Percentiles rank a stretch among this genome's conserved stretches.
These are phyloP conservation scores for Lepilemur ruficaudatus DNA, from an alignment of 2,797 vertebrate species.

Conservation along the genomic window DNA sequence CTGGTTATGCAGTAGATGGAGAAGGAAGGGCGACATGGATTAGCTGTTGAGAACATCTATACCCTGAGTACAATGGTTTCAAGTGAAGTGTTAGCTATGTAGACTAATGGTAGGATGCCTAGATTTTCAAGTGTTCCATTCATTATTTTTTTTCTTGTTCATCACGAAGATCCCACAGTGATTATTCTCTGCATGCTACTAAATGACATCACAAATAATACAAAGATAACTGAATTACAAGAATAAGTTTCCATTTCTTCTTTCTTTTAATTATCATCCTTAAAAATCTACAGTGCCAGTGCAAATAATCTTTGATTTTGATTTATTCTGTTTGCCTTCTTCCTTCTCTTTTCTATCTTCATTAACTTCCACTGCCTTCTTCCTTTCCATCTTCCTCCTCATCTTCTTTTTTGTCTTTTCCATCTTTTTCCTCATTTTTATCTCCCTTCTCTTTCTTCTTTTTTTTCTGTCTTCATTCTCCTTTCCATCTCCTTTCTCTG, in stretches of 20 bases:
- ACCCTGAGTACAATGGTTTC: not conserved
- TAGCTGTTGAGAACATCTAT: not conserved
- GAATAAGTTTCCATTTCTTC: not conserved
- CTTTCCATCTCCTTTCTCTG: too few species aligned
- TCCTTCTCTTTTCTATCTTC: too few species aligned
- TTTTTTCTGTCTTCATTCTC: too few species aligned
- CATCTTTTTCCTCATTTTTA: too few species aligned
- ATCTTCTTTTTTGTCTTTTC: too few species aligned
- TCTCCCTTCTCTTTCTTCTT: too few species aligned
- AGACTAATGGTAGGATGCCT: not conserved
- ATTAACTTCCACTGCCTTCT: too few species aligned
- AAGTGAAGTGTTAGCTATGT: not conserved
- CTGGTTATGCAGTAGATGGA: not conserved
- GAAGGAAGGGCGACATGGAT: not conserved
- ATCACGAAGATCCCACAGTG: not conserved
- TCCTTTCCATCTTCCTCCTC: too few species aligned
- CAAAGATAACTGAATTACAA: not conserved
- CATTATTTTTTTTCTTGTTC: not conserved
- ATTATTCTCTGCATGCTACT: not conserved
- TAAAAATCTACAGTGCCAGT: not conserved
- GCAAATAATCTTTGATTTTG: not conserved
- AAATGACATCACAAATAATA: slow-evolving; percentile 15
- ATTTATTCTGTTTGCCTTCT: not conserved
- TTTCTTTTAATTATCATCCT: not conserved
- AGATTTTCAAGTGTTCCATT: not conserved